A percentile compares a stretch with the other conserved stretches of the same genome.
Evolutionary conservation across 2,113 vertebrate species (phyloP).

Genomic region (Perca fluviatilis): DNA sequence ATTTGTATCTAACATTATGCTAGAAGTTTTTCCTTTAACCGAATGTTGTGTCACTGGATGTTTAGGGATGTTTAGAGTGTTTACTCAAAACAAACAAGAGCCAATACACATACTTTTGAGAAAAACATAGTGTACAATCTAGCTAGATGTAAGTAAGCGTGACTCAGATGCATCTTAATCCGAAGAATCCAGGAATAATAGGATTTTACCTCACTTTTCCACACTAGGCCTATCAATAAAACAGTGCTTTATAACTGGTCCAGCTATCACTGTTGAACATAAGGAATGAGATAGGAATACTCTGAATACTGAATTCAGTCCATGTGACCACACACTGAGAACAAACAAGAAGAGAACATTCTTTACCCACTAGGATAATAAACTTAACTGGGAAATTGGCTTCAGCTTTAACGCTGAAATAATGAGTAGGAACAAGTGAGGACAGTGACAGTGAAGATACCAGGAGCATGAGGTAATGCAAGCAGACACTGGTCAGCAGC

Average conservation of each 20-base stretch:
- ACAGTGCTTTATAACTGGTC: neutral
- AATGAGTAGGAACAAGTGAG: constrained; percentile 35
- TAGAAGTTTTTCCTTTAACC: neutral
- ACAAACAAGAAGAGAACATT: constrained; percentile 16
- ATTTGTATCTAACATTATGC: too few relatives aligned
- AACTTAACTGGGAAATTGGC: constrained; percentile 13
- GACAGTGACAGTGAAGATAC: constrained; percentile 21
- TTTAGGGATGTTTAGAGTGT: neutral
- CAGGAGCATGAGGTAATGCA: constrained; percentile 49
- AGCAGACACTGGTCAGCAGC: constrained; percentile 21
- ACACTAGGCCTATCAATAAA: neutral
- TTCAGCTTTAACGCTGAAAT: constrained; percentile 26
- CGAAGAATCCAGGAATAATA: neutral
- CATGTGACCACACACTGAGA: neutral
- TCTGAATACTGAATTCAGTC: neutral
- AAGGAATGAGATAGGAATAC: neutral
- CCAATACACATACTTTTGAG: neutral
- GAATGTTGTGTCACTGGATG: neutral
- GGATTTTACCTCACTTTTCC: too few relatives aligned
- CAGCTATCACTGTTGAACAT: neutral
- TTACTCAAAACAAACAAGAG: neutral
- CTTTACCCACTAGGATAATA: neutral
- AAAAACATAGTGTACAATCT: neutral
- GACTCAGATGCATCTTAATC: neutral
- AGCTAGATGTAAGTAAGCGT: neutral